A percentile compares a stretch with the other conserved stretches of the same genome.
Evolutionary conservation across 2,888 invertebrate genomes (phyloP).

Genomic region (Hemicrepidius hirtus): DNA sequence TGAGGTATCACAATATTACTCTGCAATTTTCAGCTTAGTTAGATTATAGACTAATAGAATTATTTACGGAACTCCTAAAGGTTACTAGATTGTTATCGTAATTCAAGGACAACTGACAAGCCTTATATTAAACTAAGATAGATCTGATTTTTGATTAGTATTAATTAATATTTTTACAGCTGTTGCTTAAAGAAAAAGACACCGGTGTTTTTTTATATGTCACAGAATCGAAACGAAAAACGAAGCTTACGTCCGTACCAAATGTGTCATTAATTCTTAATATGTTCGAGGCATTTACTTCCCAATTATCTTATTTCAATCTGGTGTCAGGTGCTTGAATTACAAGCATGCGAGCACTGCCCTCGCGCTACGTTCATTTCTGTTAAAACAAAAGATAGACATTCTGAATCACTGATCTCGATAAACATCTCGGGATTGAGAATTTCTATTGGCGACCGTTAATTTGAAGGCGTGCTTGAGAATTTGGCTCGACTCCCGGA

Average conservation of each 20-base stretch:
- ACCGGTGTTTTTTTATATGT: slow-evolving; percentile 22
- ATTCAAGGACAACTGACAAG: slow-evolving; percentile 8
- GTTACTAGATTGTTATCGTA: not conserved
- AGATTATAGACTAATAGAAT: not conserved
- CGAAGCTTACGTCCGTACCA: slow-evolving; percentile 54
- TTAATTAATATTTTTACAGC: slow-evolving; percentile 30
- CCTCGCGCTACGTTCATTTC: slow-evolving; percentile 56
- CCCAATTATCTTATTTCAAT: slow-evolving; percentile 58
- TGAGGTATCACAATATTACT: too few relatives aligned
- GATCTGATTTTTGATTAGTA: slow-evolving; percentile 26
- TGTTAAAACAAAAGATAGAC: slow-evolving; percentile 59
- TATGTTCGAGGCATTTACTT: slow-evolving; percentile 54
- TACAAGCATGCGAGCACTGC: slow-evolving; percentile 52
- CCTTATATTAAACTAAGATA: slow-evolving; percentile 4
- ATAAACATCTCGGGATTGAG: slow-evolving; percentile 52
- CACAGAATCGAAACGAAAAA: slow-evolving; percentile 17
- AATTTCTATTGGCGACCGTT: slow-evolving; percentile 37
- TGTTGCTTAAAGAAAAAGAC: slow-evolving; percentile 9
- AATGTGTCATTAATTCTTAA: slow-evolving; percentile 60
- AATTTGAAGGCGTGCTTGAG: slow-evolving; percentile 38
- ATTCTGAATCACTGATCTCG: slow-evolving; percentile 55
- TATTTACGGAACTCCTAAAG: too few relatives aligned
- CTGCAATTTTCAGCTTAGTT: not conserved
- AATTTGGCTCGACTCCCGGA: slow-evolving; percentile 31
- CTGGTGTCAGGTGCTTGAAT: slow-evolving; percentile 56